Percentiles rank a stretch among this genome's conserved stretches.
Evolutionary conservation across 2,888 invertebrate species (phyloP).

Genomic region (Trissolcus japonicus): DNA sequence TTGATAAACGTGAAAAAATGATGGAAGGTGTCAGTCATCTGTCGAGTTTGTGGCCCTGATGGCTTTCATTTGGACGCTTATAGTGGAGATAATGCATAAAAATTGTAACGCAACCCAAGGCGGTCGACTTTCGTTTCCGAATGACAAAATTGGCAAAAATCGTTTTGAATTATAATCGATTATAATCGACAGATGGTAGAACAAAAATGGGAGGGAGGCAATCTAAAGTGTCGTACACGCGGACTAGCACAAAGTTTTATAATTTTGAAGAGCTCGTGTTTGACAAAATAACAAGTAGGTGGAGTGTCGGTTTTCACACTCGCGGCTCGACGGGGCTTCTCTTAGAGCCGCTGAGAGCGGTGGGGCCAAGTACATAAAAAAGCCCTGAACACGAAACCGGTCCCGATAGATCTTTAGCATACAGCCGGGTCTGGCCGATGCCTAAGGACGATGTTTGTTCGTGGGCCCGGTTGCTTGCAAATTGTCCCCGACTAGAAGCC

Average conservation of each 20-base stretch:
- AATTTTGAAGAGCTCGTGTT: conserved; percentile 64
- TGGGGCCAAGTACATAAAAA: conserved; percentile 66
- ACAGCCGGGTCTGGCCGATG: conserved; percentile 52
- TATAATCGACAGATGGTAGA: conserved; percentile 65
- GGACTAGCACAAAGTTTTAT: conserved; percentile 54
- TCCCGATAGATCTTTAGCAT: conserved; percentile 75
- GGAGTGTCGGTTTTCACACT: conserved; percentile 76
- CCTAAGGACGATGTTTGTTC: conserved; percentile 34
- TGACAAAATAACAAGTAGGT: conserved; percentile 76
- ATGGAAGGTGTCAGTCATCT: conserved; percentile 29
- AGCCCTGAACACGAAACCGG: conserved; percentile 73
- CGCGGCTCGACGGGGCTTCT: conserved; percentile 72
- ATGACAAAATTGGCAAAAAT: conserved; percentile 11
- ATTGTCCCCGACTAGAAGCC: conserved; percentile 10
- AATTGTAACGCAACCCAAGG: conserved; percentile 14
- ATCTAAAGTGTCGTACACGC: conserved; percentile 54
- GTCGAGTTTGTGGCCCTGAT: conserved; percentile 32
- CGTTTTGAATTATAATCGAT: neutral
- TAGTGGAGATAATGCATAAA: neutral
- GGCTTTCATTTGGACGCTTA: conserved; percentile 11
- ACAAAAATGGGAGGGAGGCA: conserved; percentile 61
- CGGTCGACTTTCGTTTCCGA: conserved; percentile 27
- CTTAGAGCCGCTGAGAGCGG: conserved; percentile 47
- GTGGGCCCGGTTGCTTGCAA: neutral
- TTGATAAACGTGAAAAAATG: too few species aligned